These are phyloP conservation scores for Chiroxiphia lanceolata DNA, from an alignment of 2,797 vertebrate species.

Conservation along the genomic window DNA sequence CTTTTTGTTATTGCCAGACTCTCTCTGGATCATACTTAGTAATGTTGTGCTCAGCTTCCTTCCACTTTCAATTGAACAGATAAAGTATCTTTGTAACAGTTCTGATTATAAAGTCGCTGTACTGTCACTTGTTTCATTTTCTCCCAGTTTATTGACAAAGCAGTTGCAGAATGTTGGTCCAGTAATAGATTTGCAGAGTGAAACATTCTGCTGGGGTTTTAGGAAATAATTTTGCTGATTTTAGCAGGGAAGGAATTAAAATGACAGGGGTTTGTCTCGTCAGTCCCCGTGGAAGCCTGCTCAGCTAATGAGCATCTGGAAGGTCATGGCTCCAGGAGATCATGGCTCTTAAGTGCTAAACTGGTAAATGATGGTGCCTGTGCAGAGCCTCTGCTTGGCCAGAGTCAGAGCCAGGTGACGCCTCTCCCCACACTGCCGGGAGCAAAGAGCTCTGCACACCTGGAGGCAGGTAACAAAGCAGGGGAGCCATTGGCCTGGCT, in stretches of 20 bases:
- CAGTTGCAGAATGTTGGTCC: neutral
- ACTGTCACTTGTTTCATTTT: neutral
- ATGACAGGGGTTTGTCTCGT: neutral
- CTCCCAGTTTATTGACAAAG: neutral
- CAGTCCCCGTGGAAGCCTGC: neutral
- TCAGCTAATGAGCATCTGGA: neutral
- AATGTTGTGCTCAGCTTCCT: neutral
- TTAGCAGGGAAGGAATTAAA: neutral
- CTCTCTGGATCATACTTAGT: neutral
- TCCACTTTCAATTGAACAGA: neutral
- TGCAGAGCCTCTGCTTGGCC: neutral
- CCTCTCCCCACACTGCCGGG: rapidly evolving
- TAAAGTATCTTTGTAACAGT: neutral
- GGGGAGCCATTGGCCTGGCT: neutral
- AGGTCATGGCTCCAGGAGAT: neutral
- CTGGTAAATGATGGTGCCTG: neutral
- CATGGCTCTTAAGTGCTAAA: neutral
- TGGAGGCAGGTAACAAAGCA: neutral
- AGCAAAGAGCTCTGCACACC: neutral
- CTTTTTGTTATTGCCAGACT: neutral
- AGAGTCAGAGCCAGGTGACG: neutral
- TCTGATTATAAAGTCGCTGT: neutral
- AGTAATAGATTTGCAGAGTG: neutral
- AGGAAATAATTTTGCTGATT: neutral
- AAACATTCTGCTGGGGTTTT: neutral